These are phyloP conservation scores for Megastigmus dorsalis DNA, from an alignment of 2,888 invertebrate genomes.

Conservation along the genomic window DNA sequence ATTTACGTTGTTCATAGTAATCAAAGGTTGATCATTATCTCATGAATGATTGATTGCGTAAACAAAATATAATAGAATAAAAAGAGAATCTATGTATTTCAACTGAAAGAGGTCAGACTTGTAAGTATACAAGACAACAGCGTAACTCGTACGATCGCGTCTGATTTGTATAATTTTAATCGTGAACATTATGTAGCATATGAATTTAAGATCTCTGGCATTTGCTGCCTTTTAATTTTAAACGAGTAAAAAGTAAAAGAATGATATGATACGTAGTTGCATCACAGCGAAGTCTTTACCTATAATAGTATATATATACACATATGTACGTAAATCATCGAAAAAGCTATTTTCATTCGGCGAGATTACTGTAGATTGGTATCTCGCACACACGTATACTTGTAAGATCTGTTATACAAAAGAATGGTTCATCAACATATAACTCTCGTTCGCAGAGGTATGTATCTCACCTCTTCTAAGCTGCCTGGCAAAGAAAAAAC, in stretches of 20 bases:
- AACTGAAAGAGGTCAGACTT: conserved; percentile 11
- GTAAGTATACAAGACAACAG: background rate
- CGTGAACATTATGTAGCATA: conserved; percentile 12
- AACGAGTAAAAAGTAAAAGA: background rate
- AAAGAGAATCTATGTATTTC: conserved; percentile 10
- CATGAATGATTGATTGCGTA: conserved; percentile 4
- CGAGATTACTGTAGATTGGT: too few relatives aligned
- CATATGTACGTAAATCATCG: too few relatives aligned
- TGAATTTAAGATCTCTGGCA: conserved; percentile 32
- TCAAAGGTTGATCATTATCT: background rate
- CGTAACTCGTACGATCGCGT: background rate
- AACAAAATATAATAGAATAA: background rate
- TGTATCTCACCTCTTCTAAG: too few relatives aligned
- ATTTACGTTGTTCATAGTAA: background rate
- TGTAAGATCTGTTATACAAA: too few relatives aligned
- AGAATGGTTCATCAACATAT: too few relatives aligned
- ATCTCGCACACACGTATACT: too few relatives aligned
- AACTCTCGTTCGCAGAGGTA: too few relatives aligned
- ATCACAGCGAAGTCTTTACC: too few relatives aligned
- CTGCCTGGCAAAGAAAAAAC: too few relatives aligned
- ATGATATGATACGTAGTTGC: too few relatives aligned
- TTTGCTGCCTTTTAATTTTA: conserved; percentile 22
- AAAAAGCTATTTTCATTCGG: too few relatives aligned
- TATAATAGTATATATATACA: too few relatives aligned
- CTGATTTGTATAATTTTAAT: conserved; percentile 7